Percentiles rank a stretch among this genome's conserved stretches.
These are phyloP conservation scores for Anisognathus igniventris DNA, from an alignment of 2,797 vertebrate genomes.

Conservation along the genomic window DNA sequence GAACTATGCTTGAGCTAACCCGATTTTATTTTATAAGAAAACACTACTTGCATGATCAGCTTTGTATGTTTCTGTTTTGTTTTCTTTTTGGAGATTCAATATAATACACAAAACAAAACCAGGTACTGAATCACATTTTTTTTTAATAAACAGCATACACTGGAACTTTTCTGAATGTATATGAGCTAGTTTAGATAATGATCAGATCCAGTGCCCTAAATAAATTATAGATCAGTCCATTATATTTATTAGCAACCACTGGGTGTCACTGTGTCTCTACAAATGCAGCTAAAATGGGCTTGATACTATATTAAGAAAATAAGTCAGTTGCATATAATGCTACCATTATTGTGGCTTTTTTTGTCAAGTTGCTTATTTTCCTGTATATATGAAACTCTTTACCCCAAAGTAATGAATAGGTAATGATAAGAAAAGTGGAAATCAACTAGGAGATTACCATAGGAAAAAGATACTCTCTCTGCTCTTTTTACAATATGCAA, in stretches of 20 bases:
- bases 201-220: neutral
- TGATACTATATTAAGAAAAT: neutral
- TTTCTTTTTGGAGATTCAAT: neutral
- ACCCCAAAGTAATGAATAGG: neutral
- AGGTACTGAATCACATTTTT: rapidly evolving
- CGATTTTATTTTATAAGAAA: neutral
- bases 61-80: neutral
- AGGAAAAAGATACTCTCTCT: neutral
- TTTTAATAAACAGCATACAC: neutral
- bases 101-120: neutral
- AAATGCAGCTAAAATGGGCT: neutral
- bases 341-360: neutral
- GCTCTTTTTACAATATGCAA: neutral
- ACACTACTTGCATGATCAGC: neutral
- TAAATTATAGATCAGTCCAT: neutral
- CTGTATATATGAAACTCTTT: neutral
- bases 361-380: neutral
- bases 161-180: neutral
- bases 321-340: neutral
- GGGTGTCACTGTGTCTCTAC: slow-evolving; percentile 37
- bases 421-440: neutral
- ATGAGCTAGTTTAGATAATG: neutral
- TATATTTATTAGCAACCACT: neutral
- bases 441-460: neutral
- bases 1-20: neutral